phyloP scores from a whole-genome alignment of 2,888 invertebrate species.

The Azorinus chamasolen region DNA sequence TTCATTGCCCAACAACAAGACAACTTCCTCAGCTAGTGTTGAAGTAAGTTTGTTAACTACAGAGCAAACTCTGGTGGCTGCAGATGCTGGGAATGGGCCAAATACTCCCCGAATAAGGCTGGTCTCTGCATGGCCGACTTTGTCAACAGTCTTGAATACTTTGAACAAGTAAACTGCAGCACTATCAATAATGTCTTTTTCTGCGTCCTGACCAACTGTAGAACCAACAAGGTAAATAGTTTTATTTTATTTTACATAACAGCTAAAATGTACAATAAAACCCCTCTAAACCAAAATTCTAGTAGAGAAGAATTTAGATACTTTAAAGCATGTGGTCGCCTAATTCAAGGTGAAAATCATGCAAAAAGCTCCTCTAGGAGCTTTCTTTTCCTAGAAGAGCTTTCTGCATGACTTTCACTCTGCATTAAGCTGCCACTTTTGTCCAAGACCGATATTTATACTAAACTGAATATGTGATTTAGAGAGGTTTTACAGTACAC shows the following conservation, averaged over 20 bases:
- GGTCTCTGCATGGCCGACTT: slow-evolving; percentile 78
- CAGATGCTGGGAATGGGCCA: slow-evolving; percentile 84
- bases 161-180: slow-evolving; percentile 82
- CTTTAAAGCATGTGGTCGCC: too few relatives aligned
- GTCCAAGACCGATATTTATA: too few relatives aligned
- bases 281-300: too few relatives aligned
- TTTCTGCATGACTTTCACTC: too few relatives aligned
- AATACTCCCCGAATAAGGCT: slow-evolving; percentile 78
- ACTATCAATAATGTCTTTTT: slow-evolving; percentile 77
- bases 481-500: too few relatives aligned
- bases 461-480: too few relatives aligned
- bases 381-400: too few relatives aligned
- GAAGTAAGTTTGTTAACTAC: slow-evolving; percentile 74
- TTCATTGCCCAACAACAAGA: slow-evolving; percentile 62
- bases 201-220: slow-evolving; percentile 78
- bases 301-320: too few relatives aligned
- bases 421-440: too few relatives aligned
- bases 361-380: too few relatives aligned
- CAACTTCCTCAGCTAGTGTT: slow-evolving; percentile 79
- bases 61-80: slow-evolving; percentile 81
- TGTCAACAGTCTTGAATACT: slow-evolving; percentile 76
- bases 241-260: not conserved
- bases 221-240: slow-evolving; percentile 5
- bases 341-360: too few relatives aligned
- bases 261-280: not conserved